These are phyloP conservation scores for Papilio machaon DNA, from an alignment of 1,140 invertebrate species.

Conservation along the genomic window DNA sequence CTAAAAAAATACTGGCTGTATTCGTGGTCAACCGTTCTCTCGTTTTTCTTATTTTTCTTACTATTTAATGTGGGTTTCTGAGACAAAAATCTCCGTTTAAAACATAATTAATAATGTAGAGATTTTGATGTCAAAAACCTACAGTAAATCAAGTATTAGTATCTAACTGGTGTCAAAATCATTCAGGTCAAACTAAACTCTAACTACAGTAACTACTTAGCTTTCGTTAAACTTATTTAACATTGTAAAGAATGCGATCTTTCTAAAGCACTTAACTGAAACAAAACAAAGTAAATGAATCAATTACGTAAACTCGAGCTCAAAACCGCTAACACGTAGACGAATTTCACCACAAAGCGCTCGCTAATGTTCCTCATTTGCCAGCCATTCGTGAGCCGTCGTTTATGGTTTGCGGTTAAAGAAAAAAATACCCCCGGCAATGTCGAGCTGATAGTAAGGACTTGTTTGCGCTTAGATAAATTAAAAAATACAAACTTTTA, in stretches of 20 bases:
- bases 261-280: not conserved
- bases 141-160: too few species aligned
- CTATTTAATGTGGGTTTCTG: too few species aligned
- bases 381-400: constrained; percentile 12
- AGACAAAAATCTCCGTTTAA: too few species aligned
- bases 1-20: too few species aligned
- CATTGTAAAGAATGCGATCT: not conserved
- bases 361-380: constrained; percentile 22
- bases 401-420: constrained; percentile 5
- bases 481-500: not conserved
- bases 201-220: too few species aligned
- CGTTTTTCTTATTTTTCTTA: too few species aligned
- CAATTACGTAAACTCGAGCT: constrained; percentile 11
- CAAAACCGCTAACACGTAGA: constrained; percentile 10
- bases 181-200: too few species aligned
- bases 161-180: too few species aligned
- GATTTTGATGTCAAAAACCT: too few species aligned
- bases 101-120: too few species aligned
- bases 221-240: too few species aligned
- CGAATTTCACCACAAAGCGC: constrained; percentile 21
- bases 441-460: not conserved
- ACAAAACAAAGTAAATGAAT: constrained; percentile 22
- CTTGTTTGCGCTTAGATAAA: constrained; percentile 18
- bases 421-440: not conserved
- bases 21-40: too few species aligned